phyloP scores from a whole-genome alignment of 2,113 vertebrate genomes.

The Serilophus lunatus region DNA sequence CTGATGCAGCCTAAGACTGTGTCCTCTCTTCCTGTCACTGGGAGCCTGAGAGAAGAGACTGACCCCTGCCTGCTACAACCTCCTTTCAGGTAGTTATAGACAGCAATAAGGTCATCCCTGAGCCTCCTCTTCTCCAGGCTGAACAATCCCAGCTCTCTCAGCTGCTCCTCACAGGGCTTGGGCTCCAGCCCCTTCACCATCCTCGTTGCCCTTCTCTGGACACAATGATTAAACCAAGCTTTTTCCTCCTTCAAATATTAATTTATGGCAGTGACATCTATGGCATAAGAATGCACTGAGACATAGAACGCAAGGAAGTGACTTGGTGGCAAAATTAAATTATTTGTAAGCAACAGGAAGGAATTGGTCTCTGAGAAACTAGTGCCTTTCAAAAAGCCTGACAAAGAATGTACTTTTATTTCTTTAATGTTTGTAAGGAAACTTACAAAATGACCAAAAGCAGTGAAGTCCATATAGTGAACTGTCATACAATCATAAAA shows the following conservation, averaged over 20 bases:
- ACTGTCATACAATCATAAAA: neutral
- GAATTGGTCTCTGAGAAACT: neutral
- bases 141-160: too few relatives aligned
- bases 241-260: neutral
- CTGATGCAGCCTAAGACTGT: too few relatives aligned
- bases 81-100: too few relatives aligned
- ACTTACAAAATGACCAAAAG: neutral
- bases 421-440: neutral
- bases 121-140: too few relatives aligned
- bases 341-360: neutral
- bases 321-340: neutral
- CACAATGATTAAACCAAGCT: neutral
- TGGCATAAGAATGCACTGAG: neutral
- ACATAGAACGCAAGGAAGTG: neutral
- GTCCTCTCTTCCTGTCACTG: too few relatives aligned
- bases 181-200: too few relatives aligned
- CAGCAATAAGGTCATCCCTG: too few relatives aligned
- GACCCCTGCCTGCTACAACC: too few relatives aligned
- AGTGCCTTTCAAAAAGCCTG: neutral
- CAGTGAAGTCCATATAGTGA: neutral
- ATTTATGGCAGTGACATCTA: neutral
- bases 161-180: too few relatives aligned
- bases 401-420: neutral
- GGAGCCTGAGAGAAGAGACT: too few relatives aligned
- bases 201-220: too few relatives aligned